These are phyloP conservation scores for Sinella curviseta DNA, from an alignment of 1,140 invertebrate species.

Conservation along the genomic window DNA sequence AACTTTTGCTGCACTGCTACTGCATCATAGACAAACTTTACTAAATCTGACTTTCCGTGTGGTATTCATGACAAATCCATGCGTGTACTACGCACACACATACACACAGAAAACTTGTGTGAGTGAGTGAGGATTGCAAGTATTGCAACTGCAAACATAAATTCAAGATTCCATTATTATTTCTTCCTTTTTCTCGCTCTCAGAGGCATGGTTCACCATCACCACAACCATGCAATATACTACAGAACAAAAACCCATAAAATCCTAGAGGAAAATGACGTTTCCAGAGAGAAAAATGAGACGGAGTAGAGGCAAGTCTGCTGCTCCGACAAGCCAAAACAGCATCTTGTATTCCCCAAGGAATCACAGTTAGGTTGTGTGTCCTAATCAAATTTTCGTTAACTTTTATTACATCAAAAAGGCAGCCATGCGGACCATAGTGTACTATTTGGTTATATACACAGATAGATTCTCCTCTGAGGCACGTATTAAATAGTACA, in stretches of 20 bases:
- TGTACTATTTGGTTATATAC: neutral
- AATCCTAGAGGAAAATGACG: neutral
- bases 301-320: neutral
- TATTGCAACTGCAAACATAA: no score
- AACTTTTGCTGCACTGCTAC: neutral
- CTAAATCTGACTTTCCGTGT: neutral
- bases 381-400: conserved; percentile 22
- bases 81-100: neutral
- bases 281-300: neutral
- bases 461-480: neutral
- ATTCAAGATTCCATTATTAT: no score
- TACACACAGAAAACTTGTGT: neutral
- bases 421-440: neutral
- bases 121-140: no score
- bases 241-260: no score
- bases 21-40: neutral
- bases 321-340: neutral
- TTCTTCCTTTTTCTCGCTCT: no score
- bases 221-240: no score
- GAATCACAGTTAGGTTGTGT: conserved; percentile 10
- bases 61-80: neutral
- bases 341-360: neutral
- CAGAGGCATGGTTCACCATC: no score
- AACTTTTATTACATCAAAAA: conserved; percentile 13
- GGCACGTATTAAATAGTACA: neutral